Conservation (phyloP, 2,888 invertebrate genomes). For the Sialis fuliginosa region DNA sequence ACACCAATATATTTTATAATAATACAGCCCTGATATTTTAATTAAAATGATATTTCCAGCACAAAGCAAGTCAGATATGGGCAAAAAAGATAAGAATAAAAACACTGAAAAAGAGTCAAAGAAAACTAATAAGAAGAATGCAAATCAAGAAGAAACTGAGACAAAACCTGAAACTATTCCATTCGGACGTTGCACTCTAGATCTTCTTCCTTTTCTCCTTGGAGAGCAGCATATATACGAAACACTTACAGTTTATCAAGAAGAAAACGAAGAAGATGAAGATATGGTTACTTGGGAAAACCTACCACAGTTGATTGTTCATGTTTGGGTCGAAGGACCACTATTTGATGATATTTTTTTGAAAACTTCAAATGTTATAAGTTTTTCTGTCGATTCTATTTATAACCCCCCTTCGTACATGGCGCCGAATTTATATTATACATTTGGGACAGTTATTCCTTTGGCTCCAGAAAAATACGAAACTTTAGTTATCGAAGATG, state of each 20-base stretch:
- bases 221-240: slow-evolving; percentile 10
- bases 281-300: slow-evolving; percentile 15
- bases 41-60: neutral
- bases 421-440: slow-evolving; percentile 16
- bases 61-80: slow-evolving; percentile 1
- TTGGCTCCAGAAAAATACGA: slow-evolving; percentile 9
- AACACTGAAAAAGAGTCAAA: slow-evolving; percentile 2
- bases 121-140: slow-evolving; percentile 1
- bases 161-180: neutral
- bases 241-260: slow-evolving; percentile 14
- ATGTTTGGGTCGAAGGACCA: slow-evolving; percentile 13
- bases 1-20: too few relatives aligned
- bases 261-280: slow-evolving; percentile 13
- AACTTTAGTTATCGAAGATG: slow-evolving; percentile 15
- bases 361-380: slow-evolving; percentile 14
- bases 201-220: slow-evolving; percentile 14
- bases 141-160: neutral
- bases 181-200: slow-evolving; percentile 15
- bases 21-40: too few relatives aligned
- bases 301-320: slow-evolving; percentile 17
- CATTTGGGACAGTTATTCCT: slow-evolving; percentile 15
- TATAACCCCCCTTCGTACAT: slow-evolving; percentile 18
- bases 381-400: slow-evolving; percentile 21
- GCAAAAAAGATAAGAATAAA: slow-evolving; percentile 2
- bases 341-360: slow-evolving; percentile 4